Conservation (phyloP, 2,888 invertebrate species). For the Tachystola acroxantha region DNA sequence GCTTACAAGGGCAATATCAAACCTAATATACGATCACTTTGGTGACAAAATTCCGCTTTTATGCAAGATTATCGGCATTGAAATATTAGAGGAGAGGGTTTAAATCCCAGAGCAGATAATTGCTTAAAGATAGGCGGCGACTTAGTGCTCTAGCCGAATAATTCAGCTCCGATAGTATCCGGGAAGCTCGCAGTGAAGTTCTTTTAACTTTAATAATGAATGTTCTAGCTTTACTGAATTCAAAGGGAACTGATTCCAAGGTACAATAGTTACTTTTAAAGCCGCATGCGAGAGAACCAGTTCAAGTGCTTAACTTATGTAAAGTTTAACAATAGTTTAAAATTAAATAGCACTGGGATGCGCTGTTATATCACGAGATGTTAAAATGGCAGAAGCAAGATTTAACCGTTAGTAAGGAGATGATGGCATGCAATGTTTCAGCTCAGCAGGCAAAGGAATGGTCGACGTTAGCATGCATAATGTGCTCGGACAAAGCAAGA, state of each 20-base stretch:
- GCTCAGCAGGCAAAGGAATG: conserved; percentile 29
- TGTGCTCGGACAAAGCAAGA: conserved; percentile 59
- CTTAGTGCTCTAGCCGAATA: conserved; percentile 27
- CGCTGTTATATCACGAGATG: neutral
- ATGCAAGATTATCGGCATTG: conserved; percentile 15
- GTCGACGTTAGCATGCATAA: conserved; percentile 56
- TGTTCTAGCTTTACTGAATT: conserved; percentile 13
- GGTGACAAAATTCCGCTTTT: conserved; percentile 9
- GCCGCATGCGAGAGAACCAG: neutral
- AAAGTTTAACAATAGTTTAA: neutral
- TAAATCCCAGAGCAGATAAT: conserved; percentile 29
- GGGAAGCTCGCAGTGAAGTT: conserved; percentile 16
- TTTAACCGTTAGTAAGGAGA: conserved; percentile 17
- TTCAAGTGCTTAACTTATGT: neutral
- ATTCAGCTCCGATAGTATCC: conserved; percentile 24
- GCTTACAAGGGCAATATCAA: conserved; percentile 9
- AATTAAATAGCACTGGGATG: neutral
- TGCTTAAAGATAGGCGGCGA: conserved; percentile 28
- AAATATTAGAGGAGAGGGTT: conserved; percentile 22
- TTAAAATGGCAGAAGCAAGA: conserved; percentile 4
- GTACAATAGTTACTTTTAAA: neutral
- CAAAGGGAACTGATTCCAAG: neutral
- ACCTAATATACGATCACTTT: conserved; percentile 9
- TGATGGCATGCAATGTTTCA: conserved; percentile 13
- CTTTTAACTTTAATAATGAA: conserved; percentile 22